Conservation (phyloP, 2,888 invertebrate species). For the Deilephila elpenor region DNA sequence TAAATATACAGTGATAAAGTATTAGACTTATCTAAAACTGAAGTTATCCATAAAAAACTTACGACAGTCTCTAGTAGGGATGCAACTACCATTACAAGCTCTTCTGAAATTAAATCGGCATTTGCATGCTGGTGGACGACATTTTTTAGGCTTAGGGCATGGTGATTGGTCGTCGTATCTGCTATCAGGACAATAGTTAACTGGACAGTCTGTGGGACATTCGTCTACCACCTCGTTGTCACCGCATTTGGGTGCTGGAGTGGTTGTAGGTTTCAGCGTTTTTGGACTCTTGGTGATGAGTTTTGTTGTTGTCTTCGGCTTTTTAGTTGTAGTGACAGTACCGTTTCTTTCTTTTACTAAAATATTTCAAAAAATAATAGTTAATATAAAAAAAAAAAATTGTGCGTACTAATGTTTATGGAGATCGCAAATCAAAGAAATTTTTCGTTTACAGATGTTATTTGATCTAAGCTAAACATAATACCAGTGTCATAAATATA, state of each 20-base stretch:
- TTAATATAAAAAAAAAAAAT: no score
- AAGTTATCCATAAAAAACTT: conserved; percentile 38
- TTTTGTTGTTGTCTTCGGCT: not conserved
- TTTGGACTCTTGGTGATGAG: not conserved
- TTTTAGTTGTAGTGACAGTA: not conserved
- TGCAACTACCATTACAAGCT: conserved; percentile 49
- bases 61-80: conserved; percentile 53
- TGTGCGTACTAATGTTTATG: no score
- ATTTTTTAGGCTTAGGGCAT: conserved; percentile 31
- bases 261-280: not conserved
- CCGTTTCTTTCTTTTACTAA: not conserved
- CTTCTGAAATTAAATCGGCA: conserved; percentile 52
- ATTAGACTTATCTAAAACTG: not conserved
- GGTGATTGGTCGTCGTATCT: conserved; percentile 34
- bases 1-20: no score
- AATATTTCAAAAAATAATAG: not conserved
- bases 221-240: not conserved
- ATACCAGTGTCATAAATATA: not conserved
- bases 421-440: no score
- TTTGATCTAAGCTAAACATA: no score
- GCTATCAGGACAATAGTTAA: conserved; percentile 47
- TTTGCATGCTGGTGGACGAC: conserved; percentile 46
- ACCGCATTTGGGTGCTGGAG: not conserved
- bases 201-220: conserved; percentile 26
- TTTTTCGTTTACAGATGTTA: no score